Percentiles rank a stretch among this genome's conserved stretches.
Conservation (phyloP, 2,888 invertebrate genomes). For the Pandemis heparana region DNA sequence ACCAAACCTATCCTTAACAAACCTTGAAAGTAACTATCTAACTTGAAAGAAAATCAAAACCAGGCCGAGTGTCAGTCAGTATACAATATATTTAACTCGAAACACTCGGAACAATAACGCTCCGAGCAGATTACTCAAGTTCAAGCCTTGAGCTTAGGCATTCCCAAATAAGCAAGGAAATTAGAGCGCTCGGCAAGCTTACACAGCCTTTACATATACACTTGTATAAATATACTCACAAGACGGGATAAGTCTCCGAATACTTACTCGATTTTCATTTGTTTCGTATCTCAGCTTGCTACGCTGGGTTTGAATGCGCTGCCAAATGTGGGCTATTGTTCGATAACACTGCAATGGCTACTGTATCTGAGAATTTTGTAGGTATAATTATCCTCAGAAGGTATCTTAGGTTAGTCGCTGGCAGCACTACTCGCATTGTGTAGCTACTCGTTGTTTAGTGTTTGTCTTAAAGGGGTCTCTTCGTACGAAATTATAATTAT, state of each 20-base stretch:
- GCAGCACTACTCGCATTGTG: too few relatives aligned
- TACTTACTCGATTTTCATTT: conserved; percentile 32
- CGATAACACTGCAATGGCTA: not conserved
- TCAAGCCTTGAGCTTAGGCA: conserved; percentile 33
- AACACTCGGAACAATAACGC: conserved; percentile 29
- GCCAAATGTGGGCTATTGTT: not conserved
- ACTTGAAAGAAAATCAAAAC: not conserved
- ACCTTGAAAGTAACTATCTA: too few relatives aligned
- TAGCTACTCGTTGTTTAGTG: too few relatives aligned
- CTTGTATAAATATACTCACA: conserved; percentile 5
- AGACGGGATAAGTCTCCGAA: conserved; percentile 17
- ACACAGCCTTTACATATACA: conserved; percentile 5
- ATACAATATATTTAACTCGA: conserved; percentile 28
- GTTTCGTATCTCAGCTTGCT: conserved; percentile 13
- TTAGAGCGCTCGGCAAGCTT: conserved; percentile 19
- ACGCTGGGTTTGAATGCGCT: conserved; percentile 2
- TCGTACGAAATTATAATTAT: too few relatives aligned
- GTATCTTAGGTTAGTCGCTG: too few relatives aligned
- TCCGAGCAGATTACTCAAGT: conserved; percentile 39
- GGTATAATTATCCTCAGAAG: too few relatives aligned
- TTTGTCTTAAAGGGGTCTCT: too few relatives aligned
- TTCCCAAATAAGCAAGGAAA: conserved; percentile 37
- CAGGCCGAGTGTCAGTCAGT: conserved; percentile 1
- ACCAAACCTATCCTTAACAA: too few relatives aligned
- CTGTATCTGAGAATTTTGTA: not conserved